These are phyloP conservation scores for Mycalesis mineus DNA, from an alignment of 2,888 invertebrate genomes.

Conservation along the genomic window DNA sequence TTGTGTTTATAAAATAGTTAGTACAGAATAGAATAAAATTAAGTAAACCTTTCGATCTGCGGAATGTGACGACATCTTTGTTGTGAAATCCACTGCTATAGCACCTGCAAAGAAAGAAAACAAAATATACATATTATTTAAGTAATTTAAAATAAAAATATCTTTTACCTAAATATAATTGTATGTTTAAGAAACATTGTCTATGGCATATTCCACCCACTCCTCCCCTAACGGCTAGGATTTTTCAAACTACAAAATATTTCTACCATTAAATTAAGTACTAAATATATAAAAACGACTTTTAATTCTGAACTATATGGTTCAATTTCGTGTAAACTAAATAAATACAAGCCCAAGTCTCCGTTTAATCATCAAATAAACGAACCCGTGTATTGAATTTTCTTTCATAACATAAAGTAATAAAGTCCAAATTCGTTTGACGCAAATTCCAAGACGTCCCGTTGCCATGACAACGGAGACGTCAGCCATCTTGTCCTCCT, in stretches of 20 bases:
- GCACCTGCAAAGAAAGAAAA: conserved; percentile 32
- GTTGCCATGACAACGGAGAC: conserved; percentile 60
- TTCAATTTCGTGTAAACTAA: conserved; percentile 27
- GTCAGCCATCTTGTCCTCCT: conserved; percentile 61
- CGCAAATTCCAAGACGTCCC: conserved; percentile 44
- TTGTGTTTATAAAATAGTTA: too few relatives aligned
- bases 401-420: conserved; percentile 27
- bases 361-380: conserved; percentile 18
- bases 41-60: conserved; percentile 39
- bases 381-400: conserved; percentile 20
- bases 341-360: conserved; percentile 5
- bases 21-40: too few relatives aligned
- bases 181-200: background rate
- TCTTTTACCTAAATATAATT: too few relatives aligned
- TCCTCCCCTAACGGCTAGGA: background rate
- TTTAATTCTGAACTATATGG: conserved; percentile 28
- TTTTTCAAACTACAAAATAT: background rate
- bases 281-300: conserved; percentile 24
- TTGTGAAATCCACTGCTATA: conserved; percentile 42
- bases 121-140: too few relatives aligned
- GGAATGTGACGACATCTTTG: conserved; percentile 38
- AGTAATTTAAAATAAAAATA: too few relatives aligned
- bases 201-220: background rate
- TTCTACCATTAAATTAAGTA: conserved; percentile 9
- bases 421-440: conserved; percentile 37